phyloP scores from a whole-genome alignment of 2,888 invertebrate species.

The Pyralis farinalis region DNA sequence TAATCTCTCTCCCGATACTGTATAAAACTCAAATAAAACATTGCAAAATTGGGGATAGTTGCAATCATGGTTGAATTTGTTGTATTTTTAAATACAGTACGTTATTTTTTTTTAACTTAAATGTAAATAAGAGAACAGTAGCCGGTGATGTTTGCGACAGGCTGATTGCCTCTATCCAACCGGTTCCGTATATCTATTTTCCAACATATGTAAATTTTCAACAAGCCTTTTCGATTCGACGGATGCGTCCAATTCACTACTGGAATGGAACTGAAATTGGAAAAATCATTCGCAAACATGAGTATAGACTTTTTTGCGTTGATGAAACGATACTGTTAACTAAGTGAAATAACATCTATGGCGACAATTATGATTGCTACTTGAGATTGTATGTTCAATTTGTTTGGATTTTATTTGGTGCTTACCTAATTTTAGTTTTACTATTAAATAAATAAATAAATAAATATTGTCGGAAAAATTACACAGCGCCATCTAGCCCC shows the following conservation, averaged over 20 bases:
- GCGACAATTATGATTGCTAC: neutral
- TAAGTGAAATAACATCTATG: neutral
- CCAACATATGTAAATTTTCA: slow-evolving; percentile 70
- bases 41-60: too few species aligned
- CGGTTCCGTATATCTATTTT: slow-evolving; percentile 46
- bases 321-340: slow-evolving; percentile 3
- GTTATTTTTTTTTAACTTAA: slow-evolving; percentile 45
- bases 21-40: too few species aligned
- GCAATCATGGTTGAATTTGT: neutral
- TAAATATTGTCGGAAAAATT: too few species aligned
- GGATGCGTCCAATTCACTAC: slow-evolving; percentile 64
- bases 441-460: too few species aligned
- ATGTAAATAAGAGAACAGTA: slow-evolving; percentile 47
- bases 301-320: slow-evolving; percentile 17
- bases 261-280: slow-evolving; percentile 65
- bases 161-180: slow-evolving; percentile 62
- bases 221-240: slow-evolving; percentile 70
- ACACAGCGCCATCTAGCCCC: too few species aligned
- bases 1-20: too few species aligned
- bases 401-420: too few species aligned
- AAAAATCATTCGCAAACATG: slow-evolving; percentile 55
- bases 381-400: too few species aligned
- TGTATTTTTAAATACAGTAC: slow-evolving; percentile 28
- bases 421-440: too few species aligned
- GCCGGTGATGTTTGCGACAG: slow-evolving; percentile 47